A percentile compares a stretch with the other conserved stretches of the same genome.
Evolutionary conservation across 2,888 invertebrate species (phyloP).

Genomic region (Listrodromus nycthemerus): DNA sequence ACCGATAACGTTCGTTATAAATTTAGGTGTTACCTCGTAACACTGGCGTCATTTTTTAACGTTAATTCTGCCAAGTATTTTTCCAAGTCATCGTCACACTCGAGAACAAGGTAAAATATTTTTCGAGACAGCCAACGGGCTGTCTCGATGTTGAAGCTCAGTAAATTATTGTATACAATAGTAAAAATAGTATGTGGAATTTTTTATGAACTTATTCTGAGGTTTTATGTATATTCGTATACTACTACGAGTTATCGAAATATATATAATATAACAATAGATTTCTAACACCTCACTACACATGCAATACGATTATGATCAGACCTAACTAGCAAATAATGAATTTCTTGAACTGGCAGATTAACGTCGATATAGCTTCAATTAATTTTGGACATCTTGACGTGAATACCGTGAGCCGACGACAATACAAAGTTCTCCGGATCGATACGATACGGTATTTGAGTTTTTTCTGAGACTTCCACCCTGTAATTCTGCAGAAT

Average conservation of each 20-base stretch:
- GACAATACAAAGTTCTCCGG: constrained; percentile 72
- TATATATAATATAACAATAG: no score
- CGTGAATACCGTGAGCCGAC: constrained; percentile 76
- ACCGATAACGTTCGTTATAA: constrained; percentile 84
- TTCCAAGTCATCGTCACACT: constrained; percentile 79
- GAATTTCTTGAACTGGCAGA: no score
- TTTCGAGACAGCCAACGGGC: constrained; percentile 82
- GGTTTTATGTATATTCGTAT: no score
- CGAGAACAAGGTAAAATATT: constrained; percentile 77
- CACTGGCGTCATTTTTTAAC: constrained; percentile 70
- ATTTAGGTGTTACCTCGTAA: constrained; percentile 81
- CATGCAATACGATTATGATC: no score
- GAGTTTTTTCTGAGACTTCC: constrained; percentile 79
- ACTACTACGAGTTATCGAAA: no score
- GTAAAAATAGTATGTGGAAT: no score
- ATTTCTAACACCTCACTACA: no score
- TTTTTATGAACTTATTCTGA: no score
- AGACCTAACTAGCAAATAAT: no score
- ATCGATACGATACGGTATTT: constrained; percentile 74
- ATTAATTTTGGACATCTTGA: constrained; percentile 74
- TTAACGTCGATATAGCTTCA: not conserved
- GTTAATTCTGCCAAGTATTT: constrained; percentile 72
- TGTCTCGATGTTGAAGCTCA: constrained; percentile 80
- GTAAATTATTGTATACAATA: no score
- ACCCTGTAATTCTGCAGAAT: constrained; percentile 80